Conservation (phyloP, 1,140 invertebrate genomes). For the Listronotus oregonensis region DNA sequence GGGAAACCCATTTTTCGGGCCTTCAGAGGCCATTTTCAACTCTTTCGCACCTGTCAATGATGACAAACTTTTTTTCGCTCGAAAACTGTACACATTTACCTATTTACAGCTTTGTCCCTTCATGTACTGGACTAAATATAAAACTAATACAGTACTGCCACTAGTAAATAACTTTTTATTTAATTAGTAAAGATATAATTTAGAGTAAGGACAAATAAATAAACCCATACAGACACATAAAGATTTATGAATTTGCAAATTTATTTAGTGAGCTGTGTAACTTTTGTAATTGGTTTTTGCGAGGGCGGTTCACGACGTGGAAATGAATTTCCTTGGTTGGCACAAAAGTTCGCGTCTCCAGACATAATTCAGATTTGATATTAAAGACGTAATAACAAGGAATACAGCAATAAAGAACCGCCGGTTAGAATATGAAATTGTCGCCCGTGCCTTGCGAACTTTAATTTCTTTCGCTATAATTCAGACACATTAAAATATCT, state of each 20-base stretch:
- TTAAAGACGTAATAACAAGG: constrained; percentile 53
- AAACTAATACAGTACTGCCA: no score
- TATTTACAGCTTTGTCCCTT: no score
- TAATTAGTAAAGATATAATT: no score
- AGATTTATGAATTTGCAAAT: neutral
- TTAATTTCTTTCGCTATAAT: constrained; percentile 54
- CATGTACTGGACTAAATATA: no score
- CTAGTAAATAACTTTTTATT: no score
- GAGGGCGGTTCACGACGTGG: neutral
- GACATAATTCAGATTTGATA: constrained; percentile 50
- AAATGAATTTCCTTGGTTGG: constrained; percentile 8
- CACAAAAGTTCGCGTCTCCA: constrained; percentile 4
- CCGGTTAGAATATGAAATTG: constrained; percentile 52
- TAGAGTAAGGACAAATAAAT: no score
- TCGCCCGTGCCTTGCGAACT: constrained; percentile 45
- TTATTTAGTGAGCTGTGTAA: constrained; percentile 3
- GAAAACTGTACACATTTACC: no score
- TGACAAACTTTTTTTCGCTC: no score
- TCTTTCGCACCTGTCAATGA: no score
- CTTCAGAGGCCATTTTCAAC: no score
- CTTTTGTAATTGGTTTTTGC: constrained; percentile 14
- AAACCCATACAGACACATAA: no score
- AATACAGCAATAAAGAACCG: constrained; percentile 49
- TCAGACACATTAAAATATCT: constrained; percentile 53
- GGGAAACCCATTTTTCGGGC: no score